These are phyloP conservation scores for Myathropa florea DNA, from an alignment of 2,888 invertebrate genomes.

Conservation along the genomic window DNA sequence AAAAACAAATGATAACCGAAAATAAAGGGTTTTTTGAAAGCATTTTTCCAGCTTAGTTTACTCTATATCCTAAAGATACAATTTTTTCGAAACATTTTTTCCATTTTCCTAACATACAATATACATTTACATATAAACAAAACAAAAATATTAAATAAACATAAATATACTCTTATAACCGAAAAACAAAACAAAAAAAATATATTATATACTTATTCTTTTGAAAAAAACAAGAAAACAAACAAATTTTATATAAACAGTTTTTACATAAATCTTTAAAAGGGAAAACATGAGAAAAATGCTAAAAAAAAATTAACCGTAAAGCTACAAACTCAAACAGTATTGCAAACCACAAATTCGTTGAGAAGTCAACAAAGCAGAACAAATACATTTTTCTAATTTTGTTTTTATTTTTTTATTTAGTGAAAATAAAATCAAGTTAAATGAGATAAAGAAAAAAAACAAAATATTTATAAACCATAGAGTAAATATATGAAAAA, in stretches of 20 bases:
- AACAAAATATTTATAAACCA: slow-evolving; percentile 7
- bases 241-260: slow-evolving; percentile 32
- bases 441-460: not conserved
- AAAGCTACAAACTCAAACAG: slow-evolving; percentile 71
- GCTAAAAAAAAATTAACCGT: slow-evolving; percentile 66
- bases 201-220: slow-evolving; percentile 39
- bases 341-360: slow-evolving; percentile 44
- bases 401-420: slow-evolving; percentile 1
- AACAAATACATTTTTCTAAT: slow-evolving; percentile 24
- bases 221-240: slow-evolving; percentile 46
- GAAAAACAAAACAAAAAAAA: slow-evolving; percentile 41
- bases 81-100: slow-evolving; percentile 67
- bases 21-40: slow-evolving; percentile 8
- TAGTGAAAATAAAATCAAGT: not conserved
- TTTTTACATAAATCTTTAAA: slow-evolving; percentile 64
- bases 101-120: slow-evolving; percentile 65
- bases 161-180: slow-evolving; percentile 66
- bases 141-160: slow-evolving; percentile 31
- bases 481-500: slow-evolving; percentile 8
- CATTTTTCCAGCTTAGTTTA: slow-evolving; percentile 59
- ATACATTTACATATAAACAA: slow-evolving; percentile 64
- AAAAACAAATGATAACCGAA: slow-evolving; percentile 1
- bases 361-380: slow-evolving; percentile 40
- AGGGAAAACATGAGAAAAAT: slow-evolving; percentile 50
- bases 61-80: slow-evolving; percentile 61